Evolutionary conservation across 2,113 vertebrate species (phyloP).

Genomic region (Miniopterus natalensis): DNA sequence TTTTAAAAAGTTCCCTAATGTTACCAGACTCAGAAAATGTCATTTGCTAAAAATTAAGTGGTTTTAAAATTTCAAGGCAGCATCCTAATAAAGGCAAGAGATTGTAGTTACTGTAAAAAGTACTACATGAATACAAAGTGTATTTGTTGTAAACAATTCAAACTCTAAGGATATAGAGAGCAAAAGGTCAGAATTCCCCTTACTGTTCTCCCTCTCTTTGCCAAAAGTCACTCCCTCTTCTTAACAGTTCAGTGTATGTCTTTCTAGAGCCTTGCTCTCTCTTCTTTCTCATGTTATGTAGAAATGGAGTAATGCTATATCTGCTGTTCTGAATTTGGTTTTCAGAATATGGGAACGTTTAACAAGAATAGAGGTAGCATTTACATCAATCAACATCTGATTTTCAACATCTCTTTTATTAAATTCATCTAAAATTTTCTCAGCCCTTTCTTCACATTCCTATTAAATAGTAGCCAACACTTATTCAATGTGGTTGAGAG

Average conservation of each 20-base stretch:
- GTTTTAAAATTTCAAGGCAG: not conserved
- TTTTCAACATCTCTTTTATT: not conserved
- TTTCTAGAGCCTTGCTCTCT: not conserved
- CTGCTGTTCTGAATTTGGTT: not conserved
- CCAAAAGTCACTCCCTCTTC: not conserved
- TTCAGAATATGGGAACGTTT: not conserved
- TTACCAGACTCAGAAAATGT: not conserved
- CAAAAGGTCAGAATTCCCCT: not conserved
- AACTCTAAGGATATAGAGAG: not conserved
- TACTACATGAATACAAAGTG: not conserved
- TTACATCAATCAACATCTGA: not conserved
- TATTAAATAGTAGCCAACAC: not conserved
- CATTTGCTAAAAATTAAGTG: constrained; percentile 30
- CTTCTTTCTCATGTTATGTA: not conserved
- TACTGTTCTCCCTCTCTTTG: not conserved
- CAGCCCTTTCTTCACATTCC: not conserved
- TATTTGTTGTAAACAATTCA: not conserved
- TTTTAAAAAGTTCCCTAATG: not conserved
- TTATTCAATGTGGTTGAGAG: too few species aligned
- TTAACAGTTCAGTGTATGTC: not conserved
- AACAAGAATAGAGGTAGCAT: not conserved
- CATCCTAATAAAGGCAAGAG: not conserved
- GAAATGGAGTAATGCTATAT: not conserved
- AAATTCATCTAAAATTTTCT: not conserved
- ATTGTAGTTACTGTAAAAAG: not conserved